Evolutionary conservation across 92 coral and sea anemone genomes (phyloP).

Genomic region (Anthopleura xanthogrammica): DNA sequence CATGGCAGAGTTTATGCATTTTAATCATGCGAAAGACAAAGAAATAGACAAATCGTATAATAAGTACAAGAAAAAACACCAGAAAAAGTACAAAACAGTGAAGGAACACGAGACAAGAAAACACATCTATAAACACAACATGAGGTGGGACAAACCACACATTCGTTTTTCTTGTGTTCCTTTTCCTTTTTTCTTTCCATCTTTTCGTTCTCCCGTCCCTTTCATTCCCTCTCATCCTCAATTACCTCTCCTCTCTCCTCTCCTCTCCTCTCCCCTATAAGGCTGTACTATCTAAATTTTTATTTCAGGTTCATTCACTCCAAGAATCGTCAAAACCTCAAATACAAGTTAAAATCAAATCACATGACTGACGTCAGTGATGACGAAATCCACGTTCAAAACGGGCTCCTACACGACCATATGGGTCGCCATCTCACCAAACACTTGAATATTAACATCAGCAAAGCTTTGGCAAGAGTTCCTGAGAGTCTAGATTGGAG

Average conservation of each 20-base stretch:
- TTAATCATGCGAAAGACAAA: conserved; percentile 74
- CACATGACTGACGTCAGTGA: conserved; percentile 85
- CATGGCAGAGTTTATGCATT: conserved; percentile 95
- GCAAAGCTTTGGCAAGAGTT: conserved; percentile 23
- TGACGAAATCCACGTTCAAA: conserved; percentile 64
- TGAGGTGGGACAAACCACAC: conserved; percentile 52
- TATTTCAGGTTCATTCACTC: conserved; percentile 76
- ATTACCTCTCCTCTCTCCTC: not conserved
- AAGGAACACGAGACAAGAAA: conserved; percentile 80
- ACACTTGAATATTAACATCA: conserved; percentile 44
- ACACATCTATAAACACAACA: conserved; percentile 92
- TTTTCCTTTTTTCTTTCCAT: too few relatives aligned
- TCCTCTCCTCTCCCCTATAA: not conserved
- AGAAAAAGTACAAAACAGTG: conserved; percentile 53
- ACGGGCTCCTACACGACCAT: conserved; percentile 68
- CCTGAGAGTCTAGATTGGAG: conserved; percentile 87
- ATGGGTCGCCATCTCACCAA: conserved; percentile 17
- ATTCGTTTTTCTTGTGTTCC: too few relatives aligned
- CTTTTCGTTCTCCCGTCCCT: too few relatives aligned
- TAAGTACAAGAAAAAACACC: conserved; percentile 67
- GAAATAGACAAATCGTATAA: conserved; percentile 67
- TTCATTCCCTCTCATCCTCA: not conserved
- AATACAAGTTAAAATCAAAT: conserved; percentile 72
- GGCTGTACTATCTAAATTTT: not conserved
- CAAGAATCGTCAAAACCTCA: conserved; percentile 78